These are phyloP conservation scores for Conus canariensis DNA, from an alignment of 2,888 invertebrate genomes.

Conservation along the genomic window DNA sequence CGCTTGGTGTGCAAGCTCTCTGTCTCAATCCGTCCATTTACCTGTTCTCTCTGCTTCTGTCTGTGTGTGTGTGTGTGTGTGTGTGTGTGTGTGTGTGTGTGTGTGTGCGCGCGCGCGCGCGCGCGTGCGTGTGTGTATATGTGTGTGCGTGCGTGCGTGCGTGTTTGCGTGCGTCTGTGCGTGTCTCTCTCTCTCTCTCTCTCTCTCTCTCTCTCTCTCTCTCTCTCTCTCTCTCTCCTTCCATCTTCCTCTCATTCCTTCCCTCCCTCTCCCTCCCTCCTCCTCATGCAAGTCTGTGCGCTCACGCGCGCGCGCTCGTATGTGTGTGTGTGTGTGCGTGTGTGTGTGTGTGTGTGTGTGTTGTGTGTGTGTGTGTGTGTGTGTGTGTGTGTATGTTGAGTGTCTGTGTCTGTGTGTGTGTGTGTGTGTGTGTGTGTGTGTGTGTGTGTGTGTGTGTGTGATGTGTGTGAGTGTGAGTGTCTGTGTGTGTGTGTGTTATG, in stretches of 20 bases:
- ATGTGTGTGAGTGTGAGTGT: neutral
- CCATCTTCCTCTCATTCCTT: too few relatives aligned
- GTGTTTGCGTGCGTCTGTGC: neutral
- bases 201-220: too few relatives aligned
- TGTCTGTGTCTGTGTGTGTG: too few relatives aligned
- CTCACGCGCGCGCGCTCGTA: too few relatives aligned
- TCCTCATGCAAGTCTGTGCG: too few relatives aligned
- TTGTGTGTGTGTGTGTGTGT: too few relatives aligned
- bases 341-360: too few relatives aligned
- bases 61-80: neutral
- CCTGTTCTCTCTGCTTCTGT: neutral
- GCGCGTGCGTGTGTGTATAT: neutral
- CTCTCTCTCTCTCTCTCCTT: too few relatives aligned
- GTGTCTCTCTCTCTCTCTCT: neutral
- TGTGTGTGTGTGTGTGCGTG: too few relatives aligned
- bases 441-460: neutral
- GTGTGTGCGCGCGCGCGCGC: neutral
- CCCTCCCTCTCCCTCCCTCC: too few relatives aligned
- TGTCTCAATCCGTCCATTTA: neutral
- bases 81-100: slow-evolving; percentile 5
- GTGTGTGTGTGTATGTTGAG: too few relatives aligned
- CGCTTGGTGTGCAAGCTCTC: neutral
- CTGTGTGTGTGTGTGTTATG: neutral
- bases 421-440: too few relatives aligned
- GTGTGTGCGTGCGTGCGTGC: neutral